phyloP scores from a whole-genome alignment of 2,888 invertebrate genomes.

The Harpalus rubripes region DNA sequence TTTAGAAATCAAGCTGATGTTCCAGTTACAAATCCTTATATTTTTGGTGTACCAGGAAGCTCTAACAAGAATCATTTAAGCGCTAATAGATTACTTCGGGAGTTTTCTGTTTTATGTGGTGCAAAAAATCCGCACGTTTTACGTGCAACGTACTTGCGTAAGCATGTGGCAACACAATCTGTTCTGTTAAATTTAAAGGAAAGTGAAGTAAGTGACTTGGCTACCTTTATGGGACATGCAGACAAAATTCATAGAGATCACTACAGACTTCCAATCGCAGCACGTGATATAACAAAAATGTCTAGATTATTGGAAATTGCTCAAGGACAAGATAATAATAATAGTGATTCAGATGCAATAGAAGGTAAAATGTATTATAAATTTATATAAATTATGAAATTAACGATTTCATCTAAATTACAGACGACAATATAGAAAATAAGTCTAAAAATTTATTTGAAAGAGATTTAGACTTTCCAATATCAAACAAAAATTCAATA shows the following conservation, averaged over 20 bases:
- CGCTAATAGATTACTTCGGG: slow-evolving; percentile 70
- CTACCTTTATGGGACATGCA: slow-evolving; percentile 71
- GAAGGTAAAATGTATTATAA: too few species aligned
- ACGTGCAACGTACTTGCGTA: slow-evolving; percentile 70
- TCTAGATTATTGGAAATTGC: slow-evolving; percentile 69
- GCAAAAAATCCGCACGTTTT: slow-evolving; percentile 69
- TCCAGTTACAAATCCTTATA: slow-evolving; percentile 27
- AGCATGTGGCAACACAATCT: slow-evolving; percentile 71
- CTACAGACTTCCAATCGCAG: slow-evolving; percentile 69
- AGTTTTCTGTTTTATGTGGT: slow-evolving; percentile 70
- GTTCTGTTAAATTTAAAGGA: slow-evolving; percentile 70
- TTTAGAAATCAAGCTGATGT: slow-evolving; percentile 14
- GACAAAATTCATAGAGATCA: slow-evolving; percentile 70
- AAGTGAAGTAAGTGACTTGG: slow-evolving; percentile 69
- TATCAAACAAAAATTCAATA: too few species aligned
- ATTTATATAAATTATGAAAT: too few species aligned
- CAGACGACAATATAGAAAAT: too few species aligned
- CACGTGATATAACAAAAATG: slow-evolving; percentile 69
- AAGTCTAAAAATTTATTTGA: too few species aligned
- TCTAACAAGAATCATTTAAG: slow-evolving; percentile 65
- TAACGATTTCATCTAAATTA: too few species aligned
- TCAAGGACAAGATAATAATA: slow-evolving; percentile 66
- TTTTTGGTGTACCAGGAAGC: slow-evolving; percentile 66
- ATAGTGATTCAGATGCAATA: too few species aligned
- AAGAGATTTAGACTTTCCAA: too few species aligned